Evolutionary conservation across 1,140 invertebrate species (phyloP).

Genomic region (Drosophila auraria): DNA sequence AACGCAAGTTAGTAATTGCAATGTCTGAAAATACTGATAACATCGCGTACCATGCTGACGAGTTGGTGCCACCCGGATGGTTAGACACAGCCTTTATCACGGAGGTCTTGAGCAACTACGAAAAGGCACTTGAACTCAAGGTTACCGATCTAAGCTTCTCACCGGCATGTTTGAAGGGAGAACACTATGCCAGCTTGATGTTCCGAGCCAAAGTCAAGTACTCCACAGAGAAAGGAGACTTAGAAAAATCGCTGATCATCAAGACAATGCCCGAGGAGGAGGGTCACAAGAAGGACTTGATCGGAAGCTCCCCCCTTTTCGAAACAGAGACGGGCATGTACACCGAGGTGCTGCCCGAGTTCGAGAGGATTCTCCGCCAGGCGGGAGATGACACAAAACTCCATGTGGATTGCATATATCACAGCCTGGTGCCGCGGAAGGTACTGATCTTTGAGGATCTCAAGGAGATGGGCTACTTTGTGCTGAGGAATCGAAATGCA

Average conservation of each 20-base stretch:
- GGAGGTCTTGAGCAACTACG: constrained; percentile 37
- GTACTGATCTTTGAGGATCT: constrained; percentile 72
- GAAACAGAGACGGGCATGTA: constrained; percentile 75
- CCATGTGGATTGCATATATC: constrained; percentile 44
- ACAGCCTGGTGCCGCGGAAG: constrained; percentile 52
- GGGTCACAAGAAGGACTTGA: constrained; percentile 63
- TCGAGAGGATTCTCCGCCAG: constrained; percentile 58
- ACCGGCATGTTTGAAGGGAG: constrained; percentile 69
- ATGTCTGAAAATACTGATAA: constrained; percentile 23
- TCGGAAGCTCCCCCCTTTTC: constrained; percentile 51
- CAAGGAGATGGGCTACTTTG: constrained; percentile 40
- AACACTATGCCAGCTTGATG: constrained; percentile 81
- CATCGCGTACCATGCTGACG: constrained; percentile 57
- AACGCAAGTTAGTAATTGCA: constrained; percentile 4
- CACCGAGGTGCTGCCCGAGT: constrained; percentile 51
- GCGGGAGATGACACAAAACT: constrained; percentile 49
- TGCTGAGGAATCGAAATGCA: constrained; percentile 41
- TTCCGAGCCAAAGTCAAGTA: constrained; percentile 56
- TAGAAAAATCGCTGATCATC: constrained; percentile 60
- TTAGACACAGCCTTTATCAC: constrained; percentile 54
- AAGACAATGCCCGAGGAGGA: constrained; percentile 74
- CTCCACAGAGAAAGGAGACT: neutral
- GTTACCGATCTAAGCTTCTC: constrained; percentile 45
- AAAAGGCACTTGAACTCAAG: constrained; percentile 32
- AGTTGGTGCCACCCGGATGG: constrained; percentile 67